Conservation (phyloP, 2,888 invertebrate species). For the Eupithecia vulgata region DNA sequence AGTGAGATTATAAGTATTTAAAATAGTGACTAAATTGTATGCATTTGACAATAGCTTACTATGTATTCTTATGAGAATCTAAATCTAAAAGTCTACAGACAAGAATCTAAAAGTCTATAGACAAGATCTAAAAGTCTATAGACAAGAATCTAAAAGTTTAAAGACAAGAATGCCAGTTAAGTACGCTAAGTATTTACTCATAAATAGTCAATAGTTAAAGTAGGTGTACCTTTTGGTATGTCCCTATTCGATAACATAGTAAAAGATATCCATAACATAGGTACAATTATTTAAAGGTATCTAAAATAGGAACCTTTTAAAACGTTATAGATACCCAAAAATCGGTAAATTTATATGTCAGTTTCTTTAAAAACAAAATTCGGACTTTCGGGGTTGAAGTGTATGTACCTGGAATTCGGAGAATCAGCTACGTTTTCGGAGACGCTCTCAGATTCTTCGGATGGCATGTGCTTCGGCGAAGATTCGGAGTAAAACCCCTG, state of each 20-base stretch:
- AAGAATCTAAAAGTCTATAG: too few relatives aligned
- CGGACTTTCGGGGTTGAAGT: constrained; percentile 71
- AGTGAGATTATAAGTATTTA: constrained; percentile 24
- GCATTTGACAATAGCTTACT: neutral
- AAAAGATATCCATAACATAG: neutral
- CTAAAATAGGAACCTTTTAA: neutral
- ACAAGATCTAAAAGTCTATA: too few relatives aligned
- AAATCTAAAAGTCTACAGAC: too few relatives aligned
- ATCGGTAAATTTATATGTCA: constrained; percentile 63
- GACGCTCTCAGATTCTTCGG: constrained; percentile 61
- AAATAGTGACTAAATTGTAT: constrained; percentile 25
- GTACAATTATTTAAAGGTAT: neutral
- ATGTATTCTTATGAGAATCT: neutral
- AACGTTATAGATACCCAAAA: neutral
- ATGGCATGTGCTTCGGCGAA: constrained; percentile 69
- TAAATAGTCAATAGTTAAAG: neutral
- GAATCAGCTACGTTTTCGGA: constrained; percentile 60
- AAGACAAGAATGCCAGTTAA: neutral
- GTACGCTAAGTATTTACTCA: neutral
- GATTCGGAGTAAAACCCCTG: constrained; percentile 76
- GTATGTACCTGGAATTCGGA: constrained; percentile 73
- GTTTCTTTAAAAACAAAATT: constrained; percentile 73
- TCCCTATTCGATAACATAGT: neutral
- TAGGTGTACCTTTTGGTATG: neutral
- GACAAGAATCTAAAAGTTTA: too few relatives aligned